Evolutionary conservation across 2,888 invertebrate species (phyloP).

Genomic region (Acronicta alni): DNA sequence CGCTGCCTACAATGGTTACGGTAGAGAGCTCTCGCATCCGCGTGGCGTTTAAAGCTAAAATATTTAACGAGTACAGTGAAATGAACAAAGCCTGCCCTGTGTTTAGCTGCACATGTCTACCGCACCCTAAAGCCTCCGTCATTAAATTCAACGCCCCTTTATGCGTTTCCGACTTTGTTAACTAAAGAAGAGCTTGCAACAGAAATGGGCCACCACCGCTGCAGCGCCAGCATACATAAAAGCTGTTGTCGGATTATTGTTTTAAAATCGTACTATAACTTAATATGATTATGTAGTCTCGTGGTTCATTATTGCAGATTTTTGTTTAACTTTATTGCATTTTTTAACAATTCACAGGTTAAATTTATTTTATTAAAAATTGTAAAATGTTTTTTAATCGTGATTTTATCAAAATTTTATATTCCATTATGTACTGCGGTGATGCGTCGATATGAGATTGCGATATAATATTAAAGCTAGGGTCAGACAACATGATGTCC

Average conservation of each 20-base stretch:
- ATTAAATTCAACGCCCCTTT: slow-evolving; percentile 71
- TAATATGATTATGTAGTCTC: slow-evolving; percentile 22
- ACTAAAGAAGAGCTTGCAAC: slow-evolving; percentile 60
- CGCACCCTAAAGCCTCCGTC: slow-evolving; percentile 69
- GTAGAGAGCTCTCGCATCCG: slow-evolving; percentile 42
- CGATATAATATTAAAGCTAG: too few relatives aligned
- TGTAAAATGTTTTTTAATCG: too few relatives aligned
- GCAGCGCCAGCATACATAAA: slow-evolving; percentile 27
- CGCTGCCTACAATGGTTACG: slow-evolving; percentile 31
- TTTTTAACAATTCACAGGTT: neutral
- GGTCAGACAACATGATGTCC: too few relatives aligned
- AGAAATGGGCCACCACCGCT: slow-evolving; percentile 56
- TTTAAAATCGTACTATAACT: slow-evolving; percentile 42
- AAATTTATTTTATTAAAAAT: too few relatives aligned
- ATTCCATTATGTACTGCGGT: too few relatives aligned
- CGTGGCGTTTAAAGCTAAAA: slow-evolving; percentile 68
- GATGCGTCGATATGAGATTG: too few relatives aligned
- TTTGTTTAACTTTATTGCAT: neutral
- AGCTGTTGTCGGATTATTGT: slow-evolving; percentile 45
- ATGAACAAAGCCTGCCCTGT: slow-evolving; percentile 76
- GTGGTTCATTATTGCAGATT: neutral
- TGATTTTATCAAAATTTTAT: too few relatives aligned
- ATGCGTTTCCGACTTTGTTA: slow-evolving; percentile 70
- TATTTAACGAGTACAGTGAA: slow-evolving; percentile 79
- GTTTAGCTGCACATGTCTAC: slow-evolving; percentile 71